Base-by-base conservation (phyloP, 2,888 invertebrate genomes). In the Dryobota labecula region DNA sequence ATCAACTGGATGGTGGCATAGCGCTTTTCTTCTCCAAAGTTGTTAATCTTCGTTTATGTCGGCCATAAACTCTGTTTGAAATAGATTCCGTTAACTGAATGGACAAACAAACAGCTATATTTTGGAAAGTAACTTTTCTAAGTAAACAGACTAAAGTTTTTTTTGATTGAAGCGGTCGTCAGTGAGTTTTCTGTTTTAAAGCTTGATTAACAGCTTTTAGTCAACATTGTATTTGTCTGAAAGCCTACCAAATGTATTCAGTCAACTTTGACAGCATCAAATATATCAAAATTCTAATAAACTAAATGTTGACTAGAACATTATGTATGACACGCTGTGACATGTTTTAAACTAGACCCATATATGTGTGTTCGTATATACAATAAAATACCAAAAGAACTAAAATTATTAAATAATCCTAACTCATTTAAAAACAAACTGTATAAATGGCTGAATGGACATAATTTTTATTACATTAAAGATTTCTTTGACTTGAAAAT, bases 11-110 rank as follows among this genome's bases (percentile, higher is more conserved):
- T 84, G 73, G 73, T 82, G 71, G 71, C 64, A 56, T 51, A 49
- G 82, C 82, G 53, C 60, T 76, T 82, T 82, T 84, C 73, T 84
- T 77, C 70, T 76, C 47, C 70, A 57, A 82, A 84, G 78, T 84
- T 80, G 77, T 81, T 81, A 72, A 65, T 70, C 78, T 84, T 84
- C 68, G 70, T 73, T 84, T 73, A 84, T 81, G 76, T 81, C 77
- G 41, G 41, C 75, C 61, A 80, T 80, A 83, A 80, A 80, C 65
- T 74, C 74, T 36, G 66, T 77, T 80, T 79, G 61, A 73, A 83
- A 80, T 72, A 80, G 66, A 80, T 80, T 69, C 9, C 41, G 69
- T 67, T 65, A 73, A 69, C 75, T 47, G 47, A 69, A 83, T 74
- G 43, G 80, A 80, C 69, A 83, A 80, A 80, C 84, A 80, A 80